Evolutionary conservation across 1,140 invertebrate species (phyloP).

Genomic region (Drosophila lowei): DNA sequence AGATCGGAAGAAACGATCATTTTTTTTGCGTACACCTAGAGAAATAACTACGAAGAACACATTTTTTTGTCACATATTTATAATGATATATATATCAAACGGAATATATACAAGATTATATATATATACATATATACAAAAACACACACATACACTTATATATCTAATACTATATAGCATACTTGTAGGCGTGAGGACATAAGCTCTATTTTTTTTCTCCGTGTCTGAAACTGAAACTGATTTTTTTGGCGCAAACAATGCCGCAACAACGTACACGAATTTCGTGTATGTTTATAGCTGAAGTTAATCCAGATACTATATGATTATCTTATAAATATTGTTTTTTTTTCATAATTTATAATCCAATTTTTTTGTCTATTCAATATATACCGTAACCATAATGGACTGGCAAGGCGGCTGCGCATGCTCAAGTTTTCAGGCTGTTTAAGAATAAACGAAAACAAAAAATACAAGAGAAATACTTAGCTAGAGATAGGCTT

Average conservation of each 20-base stretch:
- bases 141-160: conserved; percentile 38
- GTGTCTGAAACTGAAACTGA: conserved; percentile 67
- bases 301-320: conserved; percentile 57
- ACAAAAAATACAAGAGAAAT: conserved; percentile 14
- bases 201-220: conserved; percentile 70
- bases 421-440: conserved; percentile 55
- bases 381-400: conserved; percentile 34
- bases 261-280: conserved; percentile 47
- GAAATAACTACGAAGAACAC: conserved; percentile 39
- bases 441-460: conserved; percentile 41
- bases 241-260: conserved; percentile 60
- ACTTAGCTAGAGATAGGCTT: conserved; percentile 23
- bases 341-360: conserved; percentile 77
- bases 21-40: conserved; percentile 63
- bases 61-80: conserved; percentile 66
- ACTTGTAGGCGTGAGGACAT: conserved; percentile 54
- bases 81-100: conserved; percentile 41
- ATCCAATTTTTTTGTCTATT: conserved; percentile 62
- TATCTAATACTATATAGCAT: conserved; percentile 55
- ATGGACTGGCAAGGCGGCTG: conserved; percentile 37
- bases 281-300: conserved; percentile 72
- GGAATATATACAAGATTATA: conserved; percentile 32
- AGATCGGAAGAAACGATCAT: conserved; percentile 18
- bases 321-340: conserved; percentile 29
- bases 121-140: conserved; percentile 35